A percentile compares a stretch with the other conserved stretches of the same genome.
phyloP scores from a whole-genome alignment of 2,888 invertebrate species.

The Leucozona laternaria region DNA sequence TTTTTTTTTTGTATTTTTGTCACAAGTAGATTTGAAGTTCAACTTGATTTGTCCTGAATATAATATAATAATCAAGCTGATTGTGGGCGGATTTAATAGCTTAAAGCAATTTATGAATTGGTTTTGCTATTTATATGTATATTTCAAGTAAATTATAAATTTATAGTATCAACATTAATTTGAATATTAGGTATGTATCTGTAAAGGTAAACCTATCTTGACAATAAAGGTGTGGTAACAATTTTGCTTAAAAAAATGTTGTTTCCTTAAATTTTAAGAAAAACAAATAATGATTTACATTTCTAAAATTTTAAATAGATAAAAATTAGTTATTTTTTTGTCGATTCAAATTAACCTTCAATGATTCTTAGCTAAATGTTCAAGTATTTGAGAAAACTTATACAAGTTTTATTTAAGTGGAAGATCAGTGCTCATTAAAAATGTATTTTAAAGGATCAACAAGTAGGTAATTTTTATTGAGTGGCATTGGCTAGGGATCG shows the following conservation, averaged over 20 bases:
- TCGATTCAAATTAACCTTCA: background rate
- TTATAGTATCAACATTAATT: background rate
- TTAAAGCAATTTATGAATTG: conserved; percentile 4
- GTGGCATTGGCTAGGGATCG: too few species aligned
- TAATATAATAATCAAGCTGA: background rate
- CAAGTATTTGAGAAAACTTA: too few species aligned
- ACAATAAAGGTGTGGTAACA: background rate
- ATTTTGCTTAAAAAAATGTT: background rate
- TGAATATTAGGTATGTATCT: background rate
- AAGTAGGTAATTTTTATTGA: too few species aligned
- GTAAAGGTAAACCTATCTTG: background rate
- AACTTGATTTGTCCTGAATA: background rate
- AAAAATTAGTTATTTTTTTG: background rate
- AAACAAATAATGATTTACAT: background rate
- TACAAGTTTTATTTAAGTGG: too few species aligned
- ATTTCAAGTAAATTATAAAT: background rate
- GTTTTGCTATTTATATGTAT: background rate
- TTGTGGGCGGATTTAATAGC: conserved; percentile 6
- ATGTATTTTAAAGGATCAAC: too few species aligned
- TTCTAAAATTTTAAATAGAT: background rate
- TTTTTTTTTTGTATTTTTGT: background rate
- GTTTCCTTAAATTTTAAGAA: background rate
- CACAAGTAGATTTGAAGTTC: conserved; percentile 4
- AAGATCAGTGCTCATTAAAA: too few species aligned
- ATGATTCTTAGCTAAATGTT: background rate